A percentile compares a stretch with the other conserved stretches of the same genome.
Conservation (phyloP, 2,888 invertebrate genomes). For the Buathra laborator region DNA sequence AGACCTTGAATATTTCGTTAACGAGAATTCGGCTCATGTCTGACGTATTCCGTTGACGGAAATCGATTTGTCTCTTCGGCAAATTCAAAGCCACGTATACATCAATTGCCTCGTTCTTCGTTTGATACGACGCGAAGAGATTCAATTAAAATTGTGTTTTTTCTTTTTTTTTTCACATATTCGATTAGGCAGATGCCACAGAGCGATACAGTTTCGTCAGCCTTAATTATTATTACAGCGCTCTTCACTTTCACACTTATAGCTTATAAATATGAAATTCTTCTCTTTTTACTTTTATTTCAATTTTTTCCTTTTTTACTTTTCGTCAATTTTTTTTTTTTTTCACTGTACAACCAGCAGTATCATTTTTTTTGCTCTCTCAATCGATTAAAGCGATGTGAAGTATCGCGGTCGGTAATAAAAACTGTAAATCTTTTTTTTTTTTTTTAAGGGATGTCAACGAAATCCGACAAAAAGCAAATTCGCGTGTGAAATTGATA, state of each 20-base stretch:
- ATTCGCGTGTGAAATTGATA: too few species aligned
- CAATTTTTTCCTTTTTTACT: neutral
- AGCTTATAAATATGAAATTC: conserved; percentile 49
- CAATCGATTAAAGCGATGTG: neutral
- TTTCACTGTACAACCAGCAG: conserved; percentile 42
- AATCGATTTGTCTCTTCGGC: conserved; percentile 20
- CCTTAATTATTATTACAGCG: conserved; percentile 34
- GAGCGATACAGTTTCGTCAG: conserved; percentile 21
- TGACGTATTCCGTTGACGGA: conserved; percentile 8
- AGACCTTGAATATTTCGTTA: conserved; percentile 37
- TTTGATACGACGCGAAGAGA: conserved; percentile 12
- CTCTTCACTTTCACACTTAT: conserved; percentile 36
- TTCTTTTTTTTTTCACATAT: neutral
- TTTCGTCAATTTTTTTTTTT: neutral
- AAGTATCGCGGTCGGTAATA: too few species aligned
- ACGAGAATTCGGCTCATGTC: conserved; percentile 53
- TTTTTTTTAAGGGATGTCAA: neutral
- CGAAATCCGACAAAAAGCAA: too few species aligned
- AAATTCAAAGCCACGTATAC: conserved; percentile 8
- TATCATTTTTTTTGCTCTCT: neutral
- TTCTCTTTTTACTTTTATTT: neutral
- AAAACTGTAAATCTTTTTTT: too few species aligned
- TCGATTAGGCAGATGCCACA: conserved; percentile 15
- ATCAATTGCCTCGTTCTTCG: conserved; percentile 1
- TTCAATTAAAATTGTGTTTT: conserved; percentile 5